phyloP scores from a whole-genome alignment of 2,888 invertebrate species.

The Imbricaverruca yamaguchii region DNA sequence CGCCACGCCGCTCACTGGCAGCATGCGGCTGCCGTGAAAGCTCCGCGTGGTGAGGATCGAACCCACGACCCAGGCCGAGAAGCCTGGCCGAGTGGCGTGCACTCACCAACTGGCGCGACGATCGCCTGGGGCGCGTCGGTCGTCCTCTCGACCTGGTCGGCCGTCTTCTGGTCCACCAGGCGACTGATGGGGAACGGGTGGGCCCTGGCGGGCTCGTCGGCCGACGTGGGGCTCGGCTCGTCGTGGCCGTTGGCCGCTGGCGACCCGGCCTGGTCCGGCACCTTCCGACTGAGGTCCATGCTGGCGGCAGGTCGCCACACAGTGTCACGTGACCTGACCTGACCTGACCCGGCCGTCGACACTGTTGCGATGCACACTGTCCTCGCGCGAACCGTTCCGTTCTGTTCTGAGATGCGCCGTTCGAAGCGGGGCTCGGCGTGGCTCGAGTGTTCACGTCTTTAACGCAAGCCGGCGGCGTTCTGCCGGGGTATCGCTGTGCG shows the following conservation, averaged over 20 bases:
- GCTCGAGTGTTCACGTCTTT: not conserved
- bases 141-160: not conserved
- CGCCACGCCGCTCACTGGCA: too few species aligned
- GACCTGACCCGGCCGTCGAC: too few species aligned
- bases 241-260: not conserved
- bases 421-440: not conserved
- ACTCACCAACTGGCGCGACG: slow-evolving; percentile 6
- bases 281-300: slow-evolving; percentile 1
- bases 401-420: not conserved
- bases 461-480: not conserved
- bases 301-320: not conserved
- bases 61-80: too few species aligned
- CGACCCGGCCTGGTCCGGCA: not conserved
- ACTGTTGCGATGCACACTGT: too few species aligned
- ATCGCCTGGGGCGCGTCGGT: not conserved
- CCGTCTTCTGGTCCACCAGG: not conserved
- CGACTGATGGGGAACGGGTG: slow-evolving; percentile 14
- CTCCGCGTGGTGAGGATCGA: too few species aligned
- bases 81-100: not conserved
- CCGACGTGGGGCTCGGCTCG: too few species aligned
- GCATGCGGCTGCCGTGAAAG: too few species aligned
- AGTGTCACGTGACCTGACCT: too few species aligned
- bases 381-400: too few species aligned
- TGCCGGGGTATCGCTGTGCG: not conserved
- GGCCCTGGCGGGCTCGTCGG: not conserved